Conservation (phyloP, 2,113 vertebrate species). For the Eira barbara region DNA sequence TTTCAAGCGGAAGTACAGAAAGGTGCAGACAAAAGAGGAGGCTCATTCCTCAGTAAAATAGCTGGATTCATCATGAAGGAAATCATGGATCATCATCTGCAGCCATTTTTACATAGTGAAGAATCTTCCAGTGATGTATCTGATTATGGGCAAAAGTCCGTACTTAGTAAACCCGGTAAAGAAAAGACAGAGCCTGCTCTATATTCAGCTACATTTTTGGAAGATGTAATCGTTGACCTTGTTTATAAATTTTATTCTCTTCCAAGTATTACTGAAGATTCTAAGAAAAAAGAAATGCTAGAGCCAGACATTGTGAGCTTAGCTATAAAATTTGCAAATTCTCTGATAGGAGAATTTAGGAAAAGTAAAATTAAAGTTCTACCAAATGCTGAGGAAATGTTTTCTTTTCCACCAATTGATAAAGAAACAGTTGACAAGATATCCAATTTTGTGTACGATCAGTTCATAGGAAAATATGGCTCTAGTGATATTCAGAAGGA, state of each 20-base stretch:
- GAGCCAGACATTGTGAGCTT: slow-evolving; percentile 40
- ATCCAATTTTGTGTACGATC: slow-evolving; percentile 67
- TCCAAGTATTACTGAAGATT: slow-evolving; percentile 7
- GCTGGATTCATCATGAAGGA: slow-evolving; percentile 69
- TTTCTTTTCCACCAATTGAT: slow-evolving; percentile 64
- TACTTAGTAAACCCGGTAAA: not conserved
- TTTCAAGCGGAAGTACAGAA: slow-evolving; percentile 63
- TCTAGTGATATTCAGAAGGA: slow-evolving; percentile 14
- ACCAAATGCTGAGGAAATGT: slow-evolving; percentile 65
- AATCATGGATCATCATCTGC: slow-evolving; percentile 68
- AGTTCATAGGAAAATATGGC: slow-evolving; percentile 59
- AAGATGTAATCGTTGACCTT: slow-evolving; percentile 70
- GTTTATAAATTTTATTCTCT: slow-evolving; percentile 63
- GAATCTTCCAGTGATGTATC: not conserved
- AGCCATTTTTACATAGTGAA: slow-evolving; percentile 63
- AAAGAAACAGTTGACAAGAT: slow-evolving; percentile 66
- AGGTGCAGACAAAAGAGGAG: not conserved
- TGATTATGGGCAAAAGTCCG: not conserved
- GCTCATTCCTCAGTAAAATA: slow-evolving; percentile 61
- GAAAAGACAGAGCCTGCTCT: slow-evolving; percentile 52
- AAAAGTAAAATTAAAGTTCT: slow-evolving; percentile 75
- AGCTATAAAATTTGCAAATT: slow-evolving; percentile 66
- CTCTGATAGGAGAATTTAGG: slow-evolving; percentile 66
- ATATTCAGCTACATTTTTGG: slow-evolving; percentile 71
- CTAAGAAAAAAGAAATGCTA: slow-evolving; percentile 19